Base-by-base conservation (phyloP, 2,113 vertebrate genomes). In the Pseudois nayaur region DNA sequence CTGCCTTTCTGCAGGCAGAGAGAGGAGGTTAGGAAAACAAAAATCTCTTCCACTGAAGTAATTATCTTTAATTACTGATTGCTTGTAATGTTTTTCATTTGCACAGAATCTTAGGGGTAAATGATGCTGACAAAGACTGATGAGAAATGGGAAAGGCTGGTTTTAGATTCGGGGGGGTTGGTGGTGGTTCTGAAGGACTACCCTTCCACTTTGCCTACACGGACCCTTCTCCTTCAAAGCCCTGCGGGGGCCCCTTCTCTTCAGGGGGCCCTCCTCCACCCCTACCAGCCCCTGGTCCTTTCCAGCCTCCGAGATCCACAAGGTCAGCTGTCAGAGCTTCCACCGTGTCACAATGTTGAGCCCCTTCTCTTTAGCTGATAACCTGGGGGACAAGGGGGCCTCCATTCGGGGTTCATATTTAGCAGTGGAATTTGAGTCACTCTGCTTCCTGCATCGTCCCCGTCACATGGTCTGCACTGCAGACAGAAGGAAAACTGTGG, bases 1-100 rank as follows among this genome's bases (percentile, higher is more conserved):
- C 92, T 91, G 96, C 93, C 52, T 96, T 57, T 3, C 0, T 81
- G 94, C 94, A 96, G 96, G 98, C 98, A 95, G 97, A 98, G 96
- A 86, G 96, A 84, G 59, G 52, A 97, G 94, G 94, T 96, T 74
- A 60, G 64, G 92, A 95, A 97, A 50, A 93, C 96, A 82, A 94
- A 96, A 82, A 50, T 60, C 84, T 52, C 90, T 94, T 60, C 89
- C 79, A 31, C 92, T 55, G 48, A 97, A 96, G 96, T 76, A n/a
- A 95, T 95, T 85, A 57, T 60, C 87, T 97, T 91, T 85, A 92
- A 94, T 95, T 85, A 60, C 78, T 13, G 54, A 93, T 76, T 43
- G 50, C 81, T 19, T 40, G 74, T 93, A 27, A 71, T 71, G 64
- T 45, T 92, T 95, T 89, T 93, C 10, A 11, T 94, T 55, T 31